A percentile compares a stretch with the other conserved stretches of the same genome.
Conservation (phyloP, 2,113 vertebrate species). For the Apeltes quadracus region DNA sequence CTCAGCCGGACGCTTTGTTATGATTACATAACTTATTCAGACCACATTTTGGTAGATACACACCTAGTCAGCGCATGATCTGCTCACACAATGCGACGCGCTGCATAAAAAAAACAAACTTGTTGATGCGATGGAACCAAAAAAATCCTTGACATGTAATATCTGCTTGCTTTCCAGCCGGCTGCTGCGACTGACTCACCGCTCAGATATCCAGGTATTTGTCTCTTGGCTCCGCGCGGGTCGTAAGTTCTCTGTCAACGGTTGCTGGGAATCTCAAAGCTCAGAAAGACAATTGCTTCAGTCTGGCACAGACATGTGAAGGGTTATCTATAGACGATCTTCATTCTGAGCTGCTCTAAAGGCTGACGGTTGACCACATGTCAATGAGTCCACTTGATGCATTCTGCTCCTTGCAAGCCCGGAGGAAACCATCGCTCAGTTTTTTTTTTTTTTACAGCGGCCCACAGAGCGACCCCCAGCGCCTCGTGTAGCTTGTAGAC, state of each 20-base stretch:
- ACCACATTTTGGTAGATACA: slow-evolving; percentile 53
- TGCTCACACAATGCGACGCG: slow-evolving; percentile 12
- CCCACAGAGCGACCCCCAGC: slow-evolving; percentile 38
- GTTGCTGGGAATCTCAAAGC: slow-evolving; percentile 12
- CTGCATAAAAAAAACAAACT: slow-evolving; percentile 22
- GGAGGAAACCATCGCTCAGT: slow-evolving; percentile 33
- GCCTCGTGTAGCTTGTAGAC: slow-evolving; percentile 19
- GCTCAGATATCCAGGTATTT: slow-evolving; percentile 71
- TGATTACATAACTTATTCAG: slow-evolving; percentile 61
- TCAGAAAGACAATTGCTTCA: slow-evolving; percentile 34
- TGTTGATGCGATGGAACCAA: slow-evolving; percentile 17
- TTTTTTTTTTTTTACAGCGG: slow-evolving; percentile 53
- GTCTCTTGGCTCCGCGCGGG: slow-evolving; percentile 13
- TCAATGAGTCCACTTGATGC: slow-evolving; percentile 49
- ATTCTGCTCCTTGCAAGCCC: slow-evolving; percentile 53
- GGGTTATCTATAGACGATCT: slow-evolving; percentile 57
- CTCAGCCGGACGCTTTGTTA: slow-evolving; percentile 57
- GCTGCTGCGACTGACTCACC: slow-evolving; percentile 73
- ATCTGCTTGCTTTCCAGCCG: slow-evolving; percentile 69
- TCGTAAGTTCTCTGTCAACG: slow-evolving; percentile 26
- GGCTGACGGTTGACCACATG: slow-evolving; percentile 37
- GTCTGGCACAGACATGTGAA: slow-evolving; percentile 30
- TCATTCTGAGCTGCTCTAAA: slow-evolving; percentile 49
- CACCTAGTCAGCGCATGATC: slow-evolving; percentile 37
- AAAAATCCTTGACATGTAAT: slow-evolving; percentile 19